phyloP scores from a whole-genome alignment of 2,888 invertebrate species.

The Acheta domesticus region DNA sequence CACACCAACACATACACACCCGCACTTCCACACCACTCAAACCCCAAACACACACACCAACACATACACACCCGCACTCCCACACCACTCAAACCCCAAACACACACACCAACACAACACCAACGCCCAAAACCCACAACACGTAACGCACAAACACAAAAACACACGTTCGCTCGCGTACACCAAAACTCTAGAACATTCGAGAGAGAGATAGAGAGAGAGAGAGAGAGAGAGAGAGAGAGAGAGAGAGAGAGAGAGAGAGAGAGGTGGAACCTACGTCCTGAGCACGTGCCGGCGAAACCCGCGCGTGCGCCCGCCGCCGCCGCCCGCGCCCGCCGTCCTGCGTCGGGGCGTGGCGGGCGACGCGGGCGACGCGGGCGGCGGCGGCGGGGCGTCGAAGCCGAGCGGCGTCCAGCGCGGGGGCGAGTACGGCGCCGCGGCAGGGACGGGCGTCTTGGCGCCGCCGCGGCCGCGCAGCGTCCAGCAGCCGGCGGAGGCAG shows the following conservation, averaged over 20 bases:
- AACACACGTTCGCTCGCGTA: no score
- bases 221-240: no score
- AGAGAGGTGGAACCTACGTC: conserved; percentile 26
- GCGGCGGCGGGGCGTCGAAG: conserved; percentile 21
- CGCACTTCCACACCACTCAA: no score
- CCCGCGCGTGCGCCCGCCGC: background rate
- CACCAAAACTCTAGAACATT: no score
- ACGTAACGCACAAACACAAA: no score
- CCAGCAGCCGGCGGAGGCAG: conserved; percentile 3
- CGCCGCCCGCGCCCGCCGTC: background rate
- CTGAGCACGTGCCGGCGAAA: conserved; percentile 25
- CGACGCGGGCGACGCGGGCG: background rate
- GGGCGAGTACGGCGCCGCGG: background rate
- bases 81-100: no score
- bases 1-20: no score
- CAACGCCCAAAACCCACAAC: no score
- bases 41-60: no score
- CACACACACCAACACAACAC: no score
- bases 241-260: no score
- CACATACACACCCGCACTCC: no score
- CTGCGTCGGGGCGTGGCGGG: background rate
- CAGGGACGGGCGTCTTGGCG: background rate
- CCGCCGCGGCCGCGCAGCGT: conserved; percentile 18
- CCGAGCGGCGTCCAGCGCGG: background rate
- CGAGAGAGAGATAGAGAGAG: background rate